Conservation (phyloP, 2,113 vertebrate genomes). For the Oriolus oriolus region DNA sequence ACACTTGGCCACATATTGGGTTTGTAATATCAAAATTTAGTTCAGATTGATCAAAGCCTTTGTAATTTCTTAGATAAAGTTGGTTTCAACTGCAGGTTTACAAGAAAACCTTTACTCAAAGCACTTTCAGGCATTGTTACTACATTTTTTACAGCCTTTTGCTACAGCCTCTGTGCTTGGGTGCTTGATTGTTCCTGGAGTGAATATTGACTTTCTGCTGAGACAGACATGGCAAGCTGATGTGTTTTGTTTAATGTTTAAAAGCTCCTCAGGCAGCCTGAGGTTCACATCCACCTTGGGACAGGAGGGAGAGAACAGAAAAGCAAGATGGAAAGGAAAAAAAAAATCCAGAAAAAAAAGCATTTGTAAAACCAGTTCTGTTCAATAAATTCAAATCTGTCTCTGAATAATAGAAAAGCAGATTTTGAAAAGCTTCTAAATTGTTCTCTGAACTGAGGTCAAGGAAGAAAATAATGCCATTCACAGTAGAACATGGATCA, state of each 20-base stretch:
- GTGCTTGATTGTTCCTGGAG: slow-evolving; percentile 17
- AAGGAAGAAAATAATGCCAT: not conserved
- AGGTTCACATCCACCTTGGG: not conserved
- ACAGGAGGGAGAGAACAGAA: not conserved
- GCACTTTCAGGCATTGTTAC: not conserved
- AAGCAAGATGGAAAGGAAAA: not conserved
- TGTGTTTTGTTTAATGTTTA: slow-evolving; percentile 28
- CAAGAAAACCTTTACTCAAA: not conserved
- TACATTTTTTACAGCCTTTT: not conserved
- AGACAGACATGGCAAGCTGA: not conserved
- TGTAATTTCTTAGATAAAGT: not conserved
- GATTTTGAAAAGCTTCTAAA: not conserved
- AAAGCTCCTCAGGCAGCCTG: not conserved
- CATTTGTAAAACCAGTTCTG: not conserved
- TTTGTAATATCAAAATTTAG: not conserved
- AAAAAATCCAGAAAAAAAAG: not conserved
- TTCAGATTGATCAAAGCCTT: not conserved
- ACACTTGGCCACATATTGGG: not conserved
- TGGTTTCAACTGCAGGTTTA: not conserved
- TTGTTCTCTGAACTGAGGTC: not conserved
- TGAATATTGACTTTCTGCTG: slow-evolving; percentile 23
- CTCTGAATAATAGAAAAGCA: not conserved
- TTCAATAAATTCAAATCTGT: not conserved
- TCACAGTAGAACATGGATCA: not conserved
- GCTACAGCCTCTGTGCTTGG: not conserved